Percentiles rank a stretch among this genome's conserved stretches.
phyloP scores from a whole-genome alignment of 2,888 invertebrate species.

The Cecidostiba fungosa region DNA sequence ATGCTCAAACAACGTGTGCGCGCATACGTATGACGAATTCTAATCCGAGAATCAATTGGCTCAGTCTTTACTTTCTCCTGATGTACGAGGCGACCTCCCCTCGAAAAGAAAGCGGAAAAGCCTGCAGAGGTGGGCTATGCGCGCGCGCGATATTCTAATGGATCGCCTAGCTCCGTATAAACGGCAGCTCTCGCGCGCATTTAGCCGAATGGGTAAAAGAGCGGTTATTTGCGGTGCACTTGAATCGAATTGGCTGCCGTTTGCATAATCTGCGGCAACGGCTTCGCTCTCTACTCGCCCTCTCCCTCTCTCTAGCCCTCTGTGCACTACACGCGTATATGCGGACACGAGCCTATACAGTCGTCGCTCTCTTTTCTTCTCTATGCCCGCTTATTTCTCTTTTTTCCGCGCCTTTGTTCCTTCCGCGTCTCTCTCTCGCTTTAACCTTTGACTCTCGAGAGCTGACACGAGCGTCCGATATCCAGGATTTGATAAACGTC shows the following conservation, averaged over 20 bases:
- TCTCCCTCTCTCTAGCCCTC: background rate
- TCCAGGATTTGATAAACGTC: conserved; percentile 1
- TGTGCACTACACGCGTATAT: background rate
- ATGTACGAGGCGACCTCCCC: no score
- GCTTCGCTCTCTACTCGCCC: conserved; percentile 42
- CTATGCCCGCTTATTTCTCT: background rate
- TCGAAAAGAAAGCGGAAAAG: background rate
- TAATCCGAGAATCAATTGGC: background rate
- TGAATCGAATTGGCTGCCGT: conserved; percentile 79
- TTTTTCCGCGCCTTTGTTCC: conserved; percentile 13
- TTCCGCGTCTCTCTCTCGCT: background rate
- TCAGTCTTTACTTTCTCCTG: background rate
- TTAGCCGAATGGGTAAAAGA: conserved; percentile 77
- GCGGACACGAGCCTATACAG: no score
- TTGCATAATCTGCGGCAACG: conserved; percentile 77
- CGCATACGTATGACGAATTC: no score
- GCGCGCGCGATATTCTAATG: conserved; percentile 59
- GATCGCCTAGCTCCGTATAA: conserved; percentile 55
- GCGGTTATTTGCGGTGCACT: conserved; percentile 79
- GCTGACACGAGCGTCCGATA: background rate
- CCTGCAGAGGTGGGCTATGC: conserved; percentile 26
- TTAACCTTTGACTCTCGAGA: background rate
- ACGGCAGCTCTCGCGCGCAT: conserved; percentile 68
- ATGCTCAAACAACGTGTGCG: background rate
- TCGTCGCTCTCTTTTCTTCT: background rate